Conservation (phyloP, 2,797 vertebrate genomes). For the Sparidentex hasta region DNA sequence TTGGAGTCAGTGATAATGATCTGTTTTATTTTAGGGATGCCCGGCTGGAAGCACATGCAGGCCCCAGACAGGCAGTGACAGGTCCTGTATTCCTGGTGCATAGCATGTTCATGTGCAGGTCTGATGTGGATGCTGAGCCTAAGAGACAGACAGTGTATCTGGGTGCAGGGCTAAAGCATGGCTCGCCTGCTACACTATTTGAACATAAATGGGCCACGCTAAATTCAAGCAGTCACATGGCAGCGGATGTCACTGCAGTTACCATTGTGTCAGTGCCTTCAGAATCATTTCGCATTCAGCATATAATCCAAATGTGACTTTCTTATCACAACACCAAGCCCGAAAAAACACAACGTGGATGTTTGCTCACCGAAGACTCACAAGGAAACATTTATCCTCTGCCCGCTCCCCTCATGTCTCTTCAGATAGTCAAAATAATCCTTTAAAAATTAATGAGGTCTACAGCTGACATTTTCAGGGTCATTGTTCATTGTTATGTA, state of each 20-base stretch:
- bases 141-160: conserved; percentile 74
- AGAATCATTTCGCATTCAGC: conserved; percentile 26
- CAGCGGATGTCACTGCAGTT: conserved; percentile 49
- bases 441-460: neutral
- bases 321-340: conserved; percentile 33
- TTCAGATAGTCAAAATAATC: neutral
- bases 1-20: conserved; percentile 76
- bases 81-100: conserved; percentile 78
- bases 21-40: conserved; percentile 78
- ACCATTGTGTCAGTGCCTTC: conserved; percentile 41
- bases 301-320: conserved; percentile 41
- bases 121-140: conserved; percentile 79
- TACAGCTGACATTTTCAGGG: neutral
- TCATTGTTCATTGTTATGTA: conserved; percentile 1
- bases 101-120: conserved; percentile 67
- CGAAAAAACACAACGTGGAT: conserved; percentile 5
- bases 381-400: conserved; percentile 8
- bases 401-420: neutral
- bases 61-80: conserved; percentile 77
- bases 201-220: conserved; percentile 68
- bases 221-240: conserved; percentile 62
- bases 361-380: neutral
- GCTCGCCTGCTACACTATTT: conserved; percentile 56
- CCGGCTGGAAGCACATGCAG: conserved; percentile 65
- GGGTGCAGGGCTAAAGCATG: conserved; percentile 62